A percentile compares a stretch with the other conserved stretches of the same genome.
These are phyloP conservation scores for Dicyrtoma fusca DNA, from an alignment of 2,888 invertebrate species.

Conservation along the genomic window DNA sequence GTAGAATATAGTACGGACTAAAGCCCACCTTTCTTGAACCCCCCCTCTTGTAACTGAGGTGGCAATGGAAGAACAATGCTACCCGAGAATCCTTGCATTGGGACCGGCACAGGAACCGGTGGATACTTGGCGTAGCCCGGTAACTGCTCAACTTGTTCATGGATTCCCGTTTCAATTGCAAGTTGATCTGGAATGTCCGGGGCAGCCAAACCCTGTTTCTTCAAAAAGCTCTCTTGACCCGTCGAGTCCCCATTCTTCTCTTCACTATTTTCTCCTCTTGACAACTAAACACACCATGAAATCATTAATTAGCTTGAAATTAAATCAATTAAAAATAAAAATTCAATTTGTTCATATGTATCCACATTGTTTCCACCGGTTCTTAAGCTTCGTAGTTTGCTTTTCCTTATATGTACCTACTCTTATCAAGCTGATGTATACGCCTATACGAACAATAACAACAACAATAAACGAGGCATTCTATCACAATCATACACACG, in stretches of 20 bases:
- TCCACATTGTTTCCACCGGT: too few relatives aligned
- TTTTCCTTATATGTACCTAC: too few relatives aligned
- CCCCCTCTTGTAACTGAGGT: conserved; percentile 36
- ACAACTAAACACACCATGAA: not conserved
- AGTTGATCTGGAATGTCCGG: conserved; percentile 54
- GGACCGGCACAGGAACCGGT: conserved; percentile 50
- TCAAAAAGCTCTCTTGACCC: conserved; percentile 42
- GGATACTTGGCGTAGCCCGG: conserved; percentile 43
- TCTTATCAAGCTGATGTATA: too few relatives aligned
- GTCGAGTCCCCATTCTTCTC: conserved; percentile 26
- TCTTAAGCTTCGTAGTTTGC: too few relatives aligned
- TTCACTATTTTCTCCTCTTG: conserved; percentile 27
- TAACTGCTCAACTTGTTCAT: conserved; percentile 47
- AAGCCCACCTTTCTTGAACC: conserved; percentile 25
- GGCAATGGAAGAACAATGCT: conserved; percentile 53
- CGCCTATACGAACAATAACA: too few relatives aligned
- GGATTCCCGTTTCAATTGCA: conserved; percentile 50
- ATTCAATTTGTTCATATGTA: not conserved
- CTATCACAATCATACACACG: too few relatives aligned
- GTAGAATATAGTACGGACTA: too few relatives aligned
- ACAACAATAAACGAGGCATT: too few relatives aligned
- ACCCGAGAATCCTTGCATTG: conserved; percentile 49
- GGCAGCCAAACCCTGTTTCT: conserved; percentile 50
- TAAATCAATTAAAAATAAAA: conserved; percentile 8
- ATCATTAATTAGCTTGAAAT: not conserved